Conservation (phyloP, 1,140 invertebrate genomes). For the Trichonephila inaurata region DNA sequence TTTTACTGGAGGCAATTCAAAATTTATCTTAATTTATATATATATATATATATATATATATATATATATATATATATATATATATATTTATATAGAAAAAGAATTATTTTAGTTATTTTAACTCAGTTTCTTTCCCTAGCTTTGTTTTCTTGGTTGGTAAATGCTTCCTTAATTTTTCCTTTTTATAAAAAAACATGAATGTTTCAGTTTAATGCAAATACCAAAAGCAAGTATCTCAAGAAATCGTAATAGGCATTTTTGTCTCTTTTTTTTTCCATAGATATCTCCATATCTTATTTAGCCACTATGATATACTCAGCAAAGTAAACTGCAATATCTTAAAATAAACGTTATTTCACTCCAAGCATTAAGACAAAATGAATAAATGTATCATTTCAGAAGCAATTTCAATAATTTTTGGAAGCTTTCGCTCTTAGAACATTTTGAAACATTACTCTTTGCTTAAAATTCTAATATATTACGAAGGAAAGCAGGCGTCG, state of each 20-base stretch:
- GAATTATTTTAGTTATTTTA: too few species aligned
- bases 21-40: too few species aligned
- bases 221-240: background rate
- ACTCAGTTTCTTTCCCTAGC: too few species aligned
- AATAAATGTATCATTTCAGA: background rate
- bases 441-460: background rate
- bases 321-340: background rate
- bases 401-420: background rate
- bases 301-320: too few species aligned
- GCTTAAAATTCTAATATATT: conserved; percentile 36
- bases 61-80: too few species aligned
- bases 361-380: background rate
- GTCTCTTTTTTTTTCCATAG: too few species aligned
- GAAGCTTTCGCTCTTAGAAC: background rate
- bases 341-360: background rate
- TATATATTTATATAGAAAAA: too few species aligned
- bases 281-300: too few species aligned
- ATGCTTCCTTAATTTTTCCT: background rate
- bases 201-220: background rate
- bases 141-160: too few species aligned
- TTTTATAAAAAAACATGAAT: background rate
- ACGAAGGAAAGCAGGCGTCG: conserved; percentile 6
- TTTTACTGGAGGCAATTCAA: too few species aligned
- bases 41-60: too few species aligned
- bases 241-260: background rate